Evolutionary conservation across 2,888 invertebrate genomes (phyloP).

Genomic region (Drosophila limbata): DNA sequence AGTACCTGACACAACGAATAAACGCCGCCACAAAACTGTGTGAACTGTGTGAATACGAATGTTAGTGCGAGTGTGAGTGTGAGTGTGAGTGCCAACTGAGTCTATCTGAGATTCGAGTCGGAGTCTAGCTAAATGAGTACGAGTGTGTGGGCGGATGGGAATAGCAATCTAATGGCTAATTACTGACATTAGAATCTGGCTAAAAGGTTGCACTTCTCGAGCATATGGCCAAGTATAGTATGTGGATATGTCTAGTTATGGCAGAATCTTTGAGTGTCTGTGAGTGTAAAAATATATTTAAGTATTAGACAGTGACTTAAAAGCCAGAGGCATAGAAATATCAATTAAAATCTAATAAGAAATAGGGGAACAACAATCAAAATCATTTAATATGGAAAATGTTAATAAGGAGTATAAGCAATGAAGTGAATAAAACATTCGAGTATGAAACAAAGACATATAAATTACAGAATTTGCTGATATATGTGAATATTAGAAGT

Average conservation of each 20-base stretch:
- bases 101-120: not conserved
- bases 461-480: not conserved
- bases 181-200: constrained; percentile 48
- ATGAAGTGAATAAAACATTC: not conserved
- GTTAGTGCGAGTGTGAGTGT: not conserved
- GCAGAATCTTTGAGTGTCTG: too few species aligned
- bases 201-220: constrained; percentile 29
- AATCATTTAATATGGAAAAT: too few species aligned
- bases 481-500: not conserved
- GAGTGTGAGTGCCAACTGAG: not conserved
- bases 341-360: not conserved
- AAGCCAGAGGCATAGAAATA: too few species aligned
- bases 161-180: constrained; percentile 43
- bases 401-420: too few species aligned
- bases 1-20: constrained; percentile 32
- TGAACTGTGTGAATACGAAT: constrained; percentile 9
- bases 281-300: not conserved
- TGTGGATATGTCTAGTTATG: not conserved
- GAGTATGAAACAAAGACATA: not conserved
- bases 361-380: not conserved
- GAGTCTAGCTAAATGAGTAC: not conserved
- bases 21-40: constrained; percentile 35
- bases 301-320: not conserved
- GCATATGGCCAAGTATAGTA: constrained; percentile 18
- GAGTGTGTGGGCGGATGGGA: constrained; percentile 3